Evolutionary conservation across 1,140 invertebrate genomes (phyloP).

Genomic region (Hesperophylax magnus): DNA sequence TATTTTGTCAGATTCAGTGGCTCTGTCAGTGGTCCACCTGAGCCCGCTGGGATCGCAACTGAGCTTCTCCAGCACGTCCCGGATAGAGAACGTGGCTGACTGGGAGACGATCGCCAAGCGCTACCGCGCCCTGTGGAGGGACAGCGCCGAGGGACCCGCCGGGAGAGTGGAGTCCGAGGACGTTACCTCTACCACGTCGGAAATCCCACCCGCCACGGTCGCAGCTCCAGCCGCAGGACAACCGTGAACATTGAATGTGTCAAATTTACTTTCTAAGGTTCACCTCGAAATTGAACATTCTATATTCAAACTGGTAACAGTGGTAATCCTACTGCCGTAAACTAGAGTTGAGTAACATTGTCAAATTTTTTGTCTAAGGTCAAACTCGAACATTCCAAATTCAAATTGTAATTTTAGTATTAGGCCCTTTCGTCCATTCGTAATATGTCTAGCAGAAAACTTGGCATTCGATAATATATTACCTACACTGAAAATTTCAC

Average conservation of each 20-base stretch:
- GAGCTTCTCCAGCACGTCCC: constrained; percentile 80
- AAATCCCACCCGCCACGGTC: constrained; percentile 62
- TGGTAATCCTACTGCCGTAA: no score
- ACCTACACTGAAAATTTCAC: no score
- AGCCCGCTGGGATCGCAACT: constrained; percentile 87
- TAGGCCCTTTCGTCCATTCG: no score
- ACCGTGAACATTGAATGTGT: not conserved
- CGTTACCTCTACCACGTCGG: constrained; percentile 65
- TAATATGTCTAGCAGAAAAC: no score
- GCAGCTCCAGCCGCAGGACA: not conserved
- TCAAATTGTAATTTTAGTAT: no score
- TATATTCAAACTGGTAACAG: no score
- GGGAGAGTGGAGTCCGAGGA: constrained; percentile 67
- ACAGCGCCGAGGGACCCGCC: constrained; percentile 72
- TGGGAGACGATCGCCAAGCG: constrained; percentile 92
- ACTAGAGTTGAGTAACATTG: no score
- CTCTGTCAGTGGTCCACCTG: constrained; percentile 81
- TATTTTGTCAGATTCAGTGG: constrained; percentile 76
- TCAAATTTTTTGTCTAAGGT: no score
- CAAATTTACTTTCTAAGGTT: no score
- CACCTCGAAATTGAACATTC: no score
- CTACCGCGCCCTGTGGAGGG: constrained; percentile 85
- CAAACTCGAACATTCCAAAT: no score
- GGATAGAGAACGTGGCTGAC: constrained; percentile 92
- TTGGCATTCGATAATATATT: no score